Conservation (phyloP, 1,140 invertebrate genomes). For the Bathynomus jamesi region DNA sequence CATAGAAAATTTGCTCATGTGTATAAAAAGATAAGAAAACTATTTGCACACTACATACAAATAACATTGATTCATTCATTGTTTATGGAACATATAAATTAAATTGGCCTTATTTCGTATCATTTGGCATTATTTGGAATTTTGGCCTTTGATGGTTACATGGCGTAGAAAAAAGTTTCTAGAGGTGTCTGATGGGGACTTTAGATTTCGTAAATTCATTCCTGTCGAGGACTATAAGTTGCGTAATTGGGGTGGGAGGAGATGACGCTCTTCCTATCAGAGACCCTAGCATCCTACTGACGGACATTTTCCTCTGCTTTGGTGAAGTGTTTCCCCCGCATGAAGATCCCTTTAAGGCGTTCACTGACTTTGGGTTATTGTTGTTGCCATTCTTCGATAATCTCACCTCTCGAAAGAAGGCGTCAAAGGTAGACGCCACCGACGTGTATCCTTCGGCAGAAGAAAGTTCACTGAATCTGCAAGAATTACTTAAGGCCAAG, state of each 20-base stretch:
- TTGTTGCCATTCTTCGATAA: neutral
- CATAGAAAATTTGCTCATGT: too few relatives aligned
- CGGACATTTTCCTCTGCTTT: conserved; percentile 58
- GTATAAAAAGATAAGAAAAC: too few relatives aligned
- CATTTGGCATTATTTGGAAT: too few relatives aligned
- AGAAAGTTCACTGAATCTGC: neutral
- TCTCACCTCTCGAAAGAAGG: neutral
- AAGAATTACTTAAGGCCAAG: neutral
- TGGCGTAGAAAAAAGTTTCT: too few relatives aligned
- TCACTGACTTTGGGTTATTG: neutral
- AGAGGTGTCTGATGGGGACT: neutral
- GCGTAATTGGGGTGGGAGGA: conserved; percentile 35
- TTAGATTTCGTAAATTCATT: conserved; percentile 2
- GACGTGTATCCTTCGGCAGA: neutral
- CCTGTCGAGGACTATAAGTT: conserved; percentile 37
- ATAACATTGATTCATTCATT: too few relatives aligned
- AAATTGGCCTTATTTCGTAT: too few relatives aligned
- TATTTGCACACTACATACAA: too few relatives aligned
- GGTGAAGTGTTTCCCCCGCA: conserved; percentile 42
- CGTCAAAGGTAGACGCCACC: neutral
- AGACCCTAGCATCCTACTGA: conserved; percentile 69
- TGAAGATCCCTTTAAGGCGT: neutral
- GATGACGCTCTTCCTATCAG: conserved; percentile 53
- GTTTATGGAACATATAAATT: too few relatives aligned
- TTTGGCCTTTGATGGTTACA: too few relatives aligned